Evolutionary conservation across 2,797 vertebrate genomes (phyloP).

Genomic region (Netta rufina): DNA sequence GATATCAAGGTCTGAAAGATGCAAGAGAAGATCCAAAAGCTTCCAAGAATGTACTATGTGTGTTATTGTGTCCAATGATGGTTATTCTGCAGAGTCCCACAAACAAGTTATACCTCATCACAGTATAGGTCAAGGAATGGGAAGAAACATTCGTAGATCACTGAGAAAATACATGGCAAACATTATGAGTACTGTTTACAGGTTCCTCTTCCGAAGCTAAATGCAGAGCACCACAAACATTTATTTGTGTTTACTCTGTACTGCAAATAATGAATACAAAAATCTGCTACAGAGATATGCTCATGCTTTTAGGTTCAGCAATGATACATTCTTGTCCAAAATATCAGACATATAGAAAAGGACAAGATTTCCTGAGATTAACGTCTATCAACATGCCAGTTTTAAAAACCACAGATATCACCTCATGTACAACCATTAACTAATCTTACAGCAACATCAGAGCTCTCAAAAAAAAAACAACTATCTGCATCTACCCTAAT

Average conservation of each 20-base stretch:
- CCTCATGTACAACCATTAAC: not conserved
- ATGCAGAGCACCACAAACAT: not conserved
- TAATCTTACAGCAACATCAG: not conserved
- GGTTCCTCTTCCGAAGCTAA: conserved; percentile 17
- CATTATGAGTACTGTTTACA: not conserved
- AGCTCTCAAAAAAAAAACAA: not conserved
- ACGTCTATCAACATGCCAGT: not conserved
- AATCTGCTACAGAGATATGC: not conserved
- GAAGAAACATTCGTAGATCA: conserved; percentile 18
- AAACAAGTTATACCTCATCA: not conserved
- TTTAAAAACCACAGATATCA: not conserved
- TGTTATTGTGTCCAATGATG: not conserved
- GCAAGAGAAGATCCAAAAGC: conserved; percentile 45
- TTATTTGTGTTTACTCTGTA: not conserved
- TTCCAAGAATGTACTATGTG: not conserved
- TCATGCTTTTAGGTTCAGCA: not conserved
- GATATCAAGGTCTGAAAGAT: conserved; percentile 18
- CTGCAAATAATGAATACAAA: not conserved
- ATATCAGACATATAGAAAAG: not conserved
- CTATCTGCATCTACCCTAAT: not conserved
- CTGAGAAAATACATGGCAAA: not conserved
- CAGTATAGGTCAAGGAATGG: conserved; percentile 6
- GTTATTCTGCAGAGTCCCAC: conserved; percentile 9
- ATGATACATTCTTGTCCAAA: not conserved
- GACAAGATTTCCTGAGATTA: not conserved